Conservation (phyloP, 1,140 invertebrate genomes). For the Polypedilum pembai region DNA sequence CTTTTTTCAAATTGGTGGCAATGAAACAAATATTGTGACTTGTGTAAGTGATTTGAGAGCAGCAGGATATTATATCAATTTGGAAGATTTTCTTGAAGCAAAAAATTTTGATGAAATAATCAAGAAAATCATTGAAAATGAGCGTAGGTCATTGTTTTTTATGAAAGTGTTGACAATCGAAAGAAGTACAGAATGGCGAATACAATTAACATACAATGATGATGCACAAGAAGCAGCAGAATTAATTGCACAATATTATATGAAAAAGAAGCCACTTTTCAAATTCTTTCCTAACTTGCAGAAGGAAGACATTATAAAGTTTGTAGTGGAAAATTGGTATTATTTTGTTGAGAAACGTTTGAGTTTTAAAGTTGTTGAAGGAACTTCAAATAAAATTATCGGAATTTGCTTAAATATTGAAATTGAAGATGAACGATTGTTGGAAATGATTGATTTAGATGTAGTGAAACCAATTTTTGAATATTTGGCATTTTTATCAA, state of each 20-base stretch:
- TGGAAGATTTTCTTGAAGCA: background rate
- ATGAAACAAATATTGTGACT: background rate
- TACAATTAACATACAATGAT: background rate
- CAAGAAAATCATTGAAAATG: background rate
- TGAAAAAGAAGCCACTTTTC: background rate
- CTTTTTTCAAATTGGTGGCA: background rate
- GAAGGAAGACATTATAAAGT: background rate
- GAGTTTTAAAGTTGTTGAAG: background rate
- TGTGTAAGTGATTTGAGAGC: background rate
- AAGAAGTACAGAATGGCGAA: background rate
- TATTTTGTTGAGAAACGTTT: background rate
- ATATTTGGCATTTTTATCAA: background rate
- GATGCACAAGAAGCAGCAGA: background rate
- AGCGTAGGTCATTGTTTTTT: background rate
- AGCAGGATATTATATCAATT: background rate
- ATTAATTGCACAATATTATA: background rate
- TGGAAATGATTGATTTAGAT: background rate
- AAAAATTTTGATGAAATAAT: background rate
- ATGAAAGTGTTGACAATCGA: background rate
- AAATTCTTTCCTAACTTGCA: background rate
- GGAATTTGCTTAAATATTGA: background rate
- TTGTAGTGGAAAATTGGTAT: background rate
- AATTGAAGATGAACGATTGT: background rate
- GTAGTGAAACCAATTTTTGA: background rate
- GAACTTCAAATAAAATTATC: background rate